Conservation (phyloP, 2,113 vertebrate species). For the Oryzias celebensis region DNA sequence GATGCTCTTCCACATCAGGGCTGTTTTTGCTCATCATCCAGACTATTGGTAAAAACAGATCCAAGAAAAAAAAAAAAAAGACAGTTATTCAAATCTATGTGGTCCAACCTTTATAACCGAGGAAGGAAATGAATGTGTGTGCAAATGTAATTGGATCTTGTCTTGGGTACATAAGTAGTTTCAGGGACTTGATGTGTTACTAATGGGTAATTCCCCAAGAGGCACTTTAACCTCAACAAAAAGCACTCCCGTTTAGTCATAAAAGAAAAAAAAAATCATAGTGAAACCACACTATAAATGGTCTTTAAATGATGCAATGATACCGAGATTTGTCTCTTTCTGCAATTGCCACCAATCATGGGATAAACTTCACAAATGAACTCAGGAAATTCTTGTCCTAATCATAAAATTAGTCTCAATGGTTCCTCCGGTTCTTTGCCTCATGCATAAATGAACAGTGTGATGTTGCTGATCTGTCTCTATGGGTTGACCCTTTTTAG, state of each 20-base stretch:
- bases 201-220: constrained; percentile 43
- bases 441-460: too few species aligned
- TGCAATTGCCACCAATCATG: constrained; percentile 7
- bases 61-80: too few species aligned
- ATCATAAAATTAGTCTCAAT: constrained; percentile 22
- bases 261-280: constrained; percentile 10
- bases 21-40: too few species aligned
- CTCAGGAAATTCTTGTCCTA: constrained; percentile 22
- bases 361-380: constrained; percentile 9
- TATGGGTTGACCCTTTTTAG: too few species aligned
- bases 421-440: background rate
- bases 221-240: constrained; percentile 8
- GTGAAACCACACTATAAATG: constrained; percentile 31
- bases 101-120: constrained; percentile 37
- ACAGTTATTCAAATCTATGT: constrained; percentile 10
- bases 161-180: constrained; percentile 13
- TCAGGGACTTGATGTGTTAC: constrained; percentile 17
- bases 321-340: constrained; percentile 1
- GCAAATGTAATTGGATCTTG: constrained; percentile 23
- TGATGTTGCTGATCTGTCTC: too few species aligned
- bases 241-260: constrained; percentile 28
- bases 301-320: constrained; percentile 29
- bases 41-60: too few species aligned
- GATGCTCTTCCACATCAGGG: too few species aligned
- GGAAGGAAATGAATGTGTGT: constrained; percentile 55